Evolutionary conservation across 2,797 vertebrate genomes (phyloP), one percentile per base, ranked within the genome.

Genomic region (Tauraco hartlaubi): DNA sequence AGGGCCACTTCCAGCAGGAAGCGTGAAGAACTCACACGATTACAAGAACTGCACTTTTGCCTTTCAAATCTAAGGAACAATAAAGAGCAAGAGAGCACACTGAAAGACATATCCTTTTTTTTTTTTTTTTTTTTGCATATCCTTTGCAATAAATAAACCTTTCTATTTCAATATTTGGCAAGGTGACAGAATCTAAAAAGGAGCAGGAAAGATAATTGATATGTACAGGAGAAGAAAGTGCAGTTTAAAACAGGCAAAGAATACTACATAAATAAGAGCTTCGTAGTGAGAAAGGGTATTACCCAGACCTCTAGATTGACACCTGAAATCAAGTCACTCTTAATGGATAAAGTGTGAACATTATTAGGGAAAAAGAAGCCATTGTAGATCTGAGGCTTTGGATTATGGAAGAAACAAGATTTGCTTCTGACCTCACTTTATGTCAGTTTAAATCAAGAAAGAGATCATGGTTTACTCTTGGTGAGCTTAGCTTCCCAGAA

Each of bases 191-290:
- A 63, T 85, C 75, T 97, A 95, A 96, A 95, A 97, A 97, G 86
- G 83, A 97, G 91, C 80, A 94, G 72, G 84, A 96, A 84, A 97
- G 89, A 97, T 91, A 98, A 97, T 72, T 97, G 96, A 97, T 97
- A 97, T 51, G 87, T 93, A 81, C 87, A 94, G 88, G 63, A 97
- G 94, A 93, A 78, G 88, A 97, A 96, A 96, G 71, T 87, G 59
- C 82, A 96, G 95, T 97, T 97, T 94, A 97, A 98, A 98, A 94
- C 82, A 76, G 90, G 72, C 83, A 97, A 97, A 96, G 85, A 95
- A 81, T 89, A 84, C 84, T 94, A 81, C 58, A 91, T 94, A 97
- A 98, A 96, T 97, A 97, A 94, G 73, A 96, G 43, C 16, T 91
- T 97, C 87, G 63, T 84, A 91, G 48, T 90, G 92, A 93, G 92